Base-by-base conservation (phyloP, 1,140 invertebrate genomes). In the Aphelenchoides fujianensis region DNA sequence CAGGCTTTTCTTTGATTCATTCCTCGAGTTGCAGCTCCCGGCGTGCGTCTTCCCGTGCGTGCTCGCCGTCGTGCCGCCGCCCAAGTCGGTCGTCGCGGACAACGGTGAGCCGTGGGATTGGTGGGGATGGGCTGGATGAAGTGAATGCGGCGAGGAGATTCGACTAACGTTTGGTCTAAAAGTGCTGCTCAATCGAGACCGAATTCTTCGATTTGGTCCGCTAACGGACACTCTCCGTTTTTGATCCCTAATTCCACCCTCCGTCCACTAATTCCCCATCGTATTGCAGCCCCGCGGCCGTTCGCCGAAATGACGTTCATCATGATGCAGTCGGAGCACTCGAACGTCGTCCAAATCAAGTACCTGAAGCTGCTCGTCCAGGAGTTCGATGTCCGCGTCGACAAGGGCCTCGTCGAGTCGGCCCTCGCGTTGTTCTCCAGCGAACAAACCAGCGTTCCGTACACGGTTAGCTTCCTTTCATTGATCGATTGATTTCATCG, bases 381-480 rank as follows among this genome's bases (percentile, higher is more conserved):
- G 87, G 96, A 98, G 85, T 97, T 98, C 86, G 91, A 94, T 79
- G 88, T 98, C 1, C 95, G 95, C 86, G 90, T 97, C 0, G 96
- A 98, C 84, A 90, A 96, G 81, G 90, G 91, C 3, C 93, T 98
- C 76, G 88, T 98, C n/a, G 95, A 91, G 84, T 91, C 91, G 2
- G 85, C 97, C 19, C 87, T 92, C 66, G 89, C 89, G 3, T 87
- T 97, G 76, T 91, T 96, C 80, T 74, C 88, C 89, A 79, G 86
- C 27, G 79, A 88, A 31, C 86, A 88, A 73, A 86, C 88, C 1
- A 31, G 41, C 7, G 70, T 73, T 35, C 70, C 73, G 1, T 79
- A 80, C 68, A 72, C 69, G 30, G 79, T 81, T 31, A 59, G 7
- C 9, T 27, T 59, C 23, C 9, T 9, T 23, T 7, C 9, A 9